Conservation (phyloP, 2,797 vertebrate genomes). For the Dendrocincla tyrannina region DNA sequence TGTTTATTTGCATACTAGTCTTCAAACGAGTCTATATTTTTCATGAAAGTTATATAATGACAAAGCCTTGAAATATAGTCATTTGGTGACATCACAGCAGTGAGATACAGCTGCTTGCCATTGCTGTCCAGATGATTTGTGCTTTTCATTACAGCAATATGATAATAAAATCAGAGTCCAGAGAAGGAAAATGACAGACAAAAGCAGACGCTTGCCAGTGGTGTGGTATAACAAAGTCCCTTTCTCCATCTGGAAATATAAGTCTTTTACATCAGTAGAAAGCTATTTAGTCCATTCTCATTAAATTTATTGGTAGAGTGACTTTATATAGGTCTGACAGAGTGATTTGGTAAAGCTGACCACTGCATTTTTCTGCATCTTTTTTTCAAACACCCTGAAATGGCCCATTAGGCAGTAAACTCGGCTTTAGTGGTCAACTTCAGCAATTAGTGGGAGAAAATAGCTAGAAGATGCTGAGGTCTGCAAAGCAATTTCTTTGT, state of each 20-base stretch:
- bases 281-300: constrained; percentile 13
- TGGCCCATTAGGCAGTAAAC: neutral
- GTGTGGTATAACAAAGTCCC: neutral
- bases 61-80: neutral
- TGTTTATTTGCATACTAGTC: neutral
- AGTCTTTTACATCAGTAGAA: neutral
- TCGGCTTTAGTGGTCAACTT: neutral
- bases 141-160: constrained; percentile 51
- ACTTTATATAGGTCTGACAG: neutral
- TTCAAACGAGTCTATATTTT: neutral
- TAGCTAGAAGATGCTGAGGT: neutral
- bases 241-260: constrained; percentile 18
- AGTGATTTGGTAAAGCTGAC: neutral
- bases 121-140: constrained; percentile 55
- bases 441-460: neutral
- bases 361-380: neutral
- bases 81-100: neutral
- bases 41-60: neutral
- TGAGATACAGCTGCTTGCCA: constrained; percentile 21
- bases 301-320: neutral
- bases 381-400: neutral
- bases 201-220: neutral
- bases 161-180: constrained; percentile 51
- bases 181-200: constrained; percentile 28
- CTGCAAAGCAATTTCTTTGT: neutral